Percentiles rank a stretch among this genome's conserved stretches.
These are phyloP conservation scores for Phaonia tiefii DNA, from an alignment of 2,888 invertebrate genomes.

Conservation along the genomic window DNA sequence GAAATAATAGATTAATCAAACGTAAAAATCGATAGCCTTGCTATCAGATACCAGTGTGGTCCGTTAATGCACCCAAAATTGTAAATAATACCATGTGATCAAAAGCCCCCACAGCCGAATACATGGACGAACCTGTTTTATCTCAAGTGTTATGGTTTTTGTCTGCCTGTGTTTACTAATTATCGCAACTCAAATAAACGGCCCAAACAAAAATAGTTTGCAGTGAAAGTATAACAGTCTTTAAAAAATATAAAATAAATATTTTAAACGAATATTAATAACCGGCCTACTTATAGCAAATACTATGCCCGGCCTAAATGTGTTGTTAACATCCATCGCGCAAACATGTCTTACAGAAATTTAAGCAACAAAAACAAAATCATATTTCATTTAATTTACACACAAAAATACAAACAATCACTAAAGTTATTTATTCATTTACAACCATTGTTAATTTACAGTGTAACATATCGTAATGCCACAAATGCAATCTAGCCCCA, in stretches of 20 bases:
- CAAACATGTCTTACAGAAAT: constrained; percentile 17
- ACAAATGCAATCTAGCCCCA: neutral
- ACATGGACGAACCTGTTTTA: too few species aligned
- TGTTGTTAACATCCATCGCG: neutral
- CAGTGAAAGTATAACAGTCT: constrained; percentile 60
- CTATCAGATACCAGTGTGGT: constrained; percentile 11
- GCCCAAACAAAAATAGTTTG: constrained; percentile 22
- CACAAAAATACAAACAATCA: constrained; percentile 4
- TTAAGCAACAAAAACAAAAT: neutral
- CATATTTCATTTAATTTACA: constrained; percentile 16
- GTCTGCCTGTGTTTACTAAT: constrained; percentile 38
- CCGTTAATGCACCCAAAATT: neutral
- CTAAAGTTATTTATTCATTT: constrained; percentile 13
- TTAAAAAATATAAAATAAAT: neutral
- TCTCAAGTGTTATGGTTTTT: constrained; percentile 41
- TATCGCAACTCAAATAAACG: constrained; percentile 43
- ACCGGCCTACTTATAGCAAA: constrained; percentile 11
- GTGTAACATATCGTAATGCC: constrained; percentile 8
- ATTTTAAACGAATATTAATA: constrained; percentile 28
- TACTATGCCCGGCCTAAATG: neutral
- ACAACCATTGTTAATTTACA: constrained; percentile 19
- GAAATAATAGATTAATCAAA: neutral
- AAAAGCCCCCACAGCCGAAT: constrained; percentile 8
- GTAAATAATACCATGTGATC: constrained; percentile 41
- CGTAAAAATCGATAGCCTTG: neutral